phyloP scores from a whole-genome alignment of 2,888 invertebrate species.

The Colletes collaris region DNA sequence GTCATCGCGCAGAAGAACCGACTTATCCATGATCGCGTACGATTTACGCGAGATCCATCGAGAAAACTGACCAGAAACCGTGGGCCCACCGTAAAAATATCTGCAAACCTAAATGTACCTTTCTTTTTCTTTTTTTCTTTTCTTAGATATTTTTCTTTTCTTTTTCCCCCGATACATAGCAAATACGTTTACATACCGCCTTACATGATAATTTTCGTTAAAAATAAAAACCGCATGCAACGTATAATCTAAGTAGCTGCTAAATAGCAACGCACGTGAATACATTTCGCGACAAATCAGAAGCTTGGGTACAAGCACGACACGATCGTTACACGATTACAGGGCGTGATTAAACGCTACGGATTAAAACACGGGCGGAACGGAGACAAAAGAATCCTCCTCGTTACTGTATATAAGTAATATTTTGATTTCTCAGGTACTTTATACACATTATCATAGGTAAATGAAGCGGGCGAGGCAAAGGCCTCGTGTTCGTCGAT shows the following conservation, averaged over 20 bases:
- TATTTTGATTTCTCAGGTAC: conserved; percentile 80
- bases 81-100: conserved; percentile 28
- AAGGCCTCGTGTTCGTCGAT: conserved; percentile 54
- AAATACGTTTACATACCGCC: conserved; percentile 5
- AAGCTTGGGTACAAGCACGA: conserved; percentile 60
- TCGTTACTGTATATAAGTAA: conserved; percentile 51
- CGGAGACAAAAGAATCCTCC: conserved; percentile 18
- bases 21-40: too few relatives aligned
- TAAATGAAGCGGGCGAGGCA: conserved; percentile 73
- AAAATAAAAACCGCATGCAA: conserved; percentile 69
- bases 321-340: conserved; percentile 48
- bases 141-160: too few relatives aligned
- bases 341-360: conserved; percentile 27
- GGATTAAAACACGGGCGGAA: conserved; percentile 19
- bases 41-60: neutral
- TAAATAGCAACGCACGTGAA: conserved; percentile 44
- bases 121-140: conserved; percentile 44
- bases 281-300: conserved; percentile 56
- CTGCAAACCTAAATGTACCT: conserved; percentile 34
- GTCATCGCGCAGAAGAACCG: too few relatives aligned
- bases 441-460: conserved; percentile 82
- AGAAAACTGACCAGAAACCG: conserved; percentile 30
- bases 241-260: conserved; percentile 56
- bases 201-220: conserved; percentile 20
- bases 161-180: conserved; percentile 30